Conservation (phyloP, 2,888 invertebrate genomes). For the Geophilus truncorum region DNA sequence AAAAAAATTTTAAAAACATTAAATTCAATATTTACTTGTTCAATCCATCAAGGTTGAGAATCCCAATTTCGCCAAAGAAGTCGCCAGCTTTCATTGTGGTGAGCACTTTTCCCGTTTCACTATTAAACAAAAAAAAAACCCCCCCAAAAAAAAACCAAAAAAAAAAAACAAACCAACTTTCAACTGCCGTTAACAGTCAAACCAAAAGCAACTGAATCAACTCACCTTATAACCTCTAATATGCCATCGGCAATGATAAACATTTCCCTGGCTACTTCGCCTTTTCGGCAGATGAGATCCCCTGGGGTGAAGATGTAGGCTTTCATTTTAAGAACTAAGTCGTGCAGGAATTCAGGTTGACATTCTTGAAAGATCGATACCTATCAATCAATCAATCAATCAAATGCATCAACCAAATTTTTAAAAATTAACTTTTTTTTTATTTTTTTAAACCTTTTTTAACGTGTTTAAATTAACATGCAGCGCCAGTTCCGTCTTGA, state of each 20-base stretch:
- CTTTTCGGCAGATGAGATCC: conserved; percentile 92
- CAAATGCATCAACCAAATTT: neutral
- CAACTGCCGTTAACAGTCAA: too few relatives aligned
- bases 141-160: neutral
- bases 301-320: conserved; percentile 97
- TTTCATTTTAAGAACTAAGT: conserved; percentile 95
- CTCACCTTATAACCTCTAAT: conserved; percentile 73
- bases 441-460: conserved; percentile 65
- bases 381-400: conserved; percentile 50
- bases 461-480: conserved; percentile 92
- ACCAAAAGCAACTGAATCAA: neutral
- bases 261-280: conserved; percentile 93
- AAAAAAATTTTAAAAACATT: neutral
- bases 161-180: neutral
- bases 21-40: conserved; percentile 89
- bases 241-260: conserved; percentile 97
- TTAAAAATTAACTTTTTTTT: neutral
- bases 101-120: conserved; percentile 84
- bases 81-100: conserved; percentile 97
- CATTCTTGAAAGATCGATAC: conserved; percentile 95
- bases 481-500: conserved; percentile 91
- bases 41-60: conserved; percentile 87
- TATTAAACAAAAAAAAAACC: conserved; percentile 50
- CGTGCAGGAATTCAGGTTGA: conserved; percentile 94
- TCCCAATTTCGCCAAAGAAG: conserved; percentile 97